phyloP scores from a whole-genome alignment of 1,140 invertebrate species.

The Hycleus phaleratus region DNA sequence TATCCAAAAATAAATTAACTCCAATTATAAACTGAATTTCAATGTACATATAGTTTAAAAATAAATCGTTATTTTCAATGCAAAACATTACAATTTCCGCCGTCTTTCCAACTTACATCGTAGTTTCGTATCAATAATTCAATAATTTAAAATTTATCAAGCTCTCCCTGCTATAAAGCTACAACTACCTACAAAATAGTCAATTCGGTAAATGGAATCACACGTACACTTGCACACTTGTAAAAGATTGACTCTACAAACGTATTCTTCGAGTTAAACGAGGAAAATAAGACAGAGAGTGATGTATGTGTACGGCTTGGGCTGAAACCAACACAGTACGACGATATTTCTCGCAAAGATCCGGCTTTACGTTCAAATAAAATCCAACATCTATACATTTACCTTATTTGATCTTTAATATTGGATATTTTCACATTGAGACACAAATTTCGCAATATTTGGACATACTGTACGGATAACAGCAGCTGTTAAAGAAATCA shows the following conservation, averaged over 20 bases:
- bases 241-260: slow-evolving; percentile 17
- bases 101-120: too few relatives aligned
- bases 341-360: background rate
- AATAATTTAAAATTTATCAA: too few relatives aligned
- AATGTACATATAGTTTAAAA: too few relatives aligned
- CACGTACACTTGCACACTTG: slow-evolving; percentile 6
- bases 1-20: too few relatives aligned
- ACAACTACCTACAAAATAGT: background rate
- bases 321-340: background rate
- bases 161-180: background rate
- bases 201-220: slow-evolving; percentile 20
- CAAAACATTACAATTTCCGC: too few relatives aligned
- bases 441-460: background rate
- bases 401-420: too few relatives aligned
- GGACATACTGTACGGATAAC: too few relatives aligned
- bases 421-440: background rate
- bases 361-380: too few relatives aligned
- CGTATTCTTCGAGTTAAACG: slow-evolving; percentile 2
- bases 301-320: slow-evolving; percentile 11
- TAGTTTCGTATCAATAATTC: too few relatives aligned
- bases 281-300: slow-evolving; percentile 17
- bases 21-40: too few relatives aligned
- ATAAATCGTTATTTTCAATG: too few relatives aligned
- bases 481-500: slow-evolving; percentile 12
- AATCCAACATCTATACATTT: too few relatives aligned